Percentiles rank a stretch among this genome's conserved stretches.
These are phyloP conservation scores for Echeneis naucrates DNA, from an alignment of 2,797 vertebrate genomes.

Conservation along the genomic window DNA sequence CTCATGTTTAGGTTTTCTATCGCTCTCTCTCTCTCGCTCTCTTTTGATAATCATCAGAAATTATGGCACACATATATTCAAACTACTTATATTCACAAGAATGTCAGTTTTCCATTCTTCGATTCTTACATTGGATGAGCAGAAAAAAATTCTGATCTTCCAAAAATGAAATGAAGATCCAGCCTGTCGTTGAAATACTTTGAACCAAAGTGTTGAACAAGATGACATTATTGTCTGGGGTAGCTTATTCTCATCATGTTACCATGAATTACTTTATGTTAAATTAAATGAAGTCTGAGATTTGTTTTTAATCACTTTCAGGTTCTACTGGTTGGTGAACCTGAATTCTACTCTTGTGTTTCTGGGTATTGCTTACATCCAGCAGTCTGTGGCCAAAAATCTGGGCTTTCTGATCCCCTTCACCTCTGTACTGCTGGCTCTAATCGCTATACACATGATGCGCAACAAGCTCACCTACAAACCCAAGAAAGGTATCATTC, in stretches of 20 bases:
- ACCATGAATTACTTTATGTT: neutral
- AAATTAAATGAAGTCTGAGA: neutral
- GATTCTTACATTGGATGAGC: too few species aligned
- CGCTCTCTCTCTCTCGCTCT: too few species aligned
- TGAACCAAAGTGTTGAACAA: neutral
- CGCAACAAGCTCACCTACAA: constrained; percentile 89
- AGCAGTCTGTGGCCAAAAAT: constrained; percentile 89
- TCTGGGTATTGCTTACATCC: constrained; percentile 93
- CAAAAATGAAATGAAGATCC: neutral
- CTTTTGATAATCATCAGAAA: neutral
- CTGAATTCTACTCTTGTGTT: constrained; percentile 91
- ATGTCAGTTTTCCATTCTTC: too few species aligned
- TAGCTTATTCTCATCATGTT: neutral
- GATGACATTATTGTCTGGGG: neutral
- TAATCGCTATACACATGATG: constrained; percentile 91
- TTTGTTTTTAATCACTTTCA: constrained; percentile 58
- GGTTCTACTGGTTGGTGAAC: constrained; percentile 94
- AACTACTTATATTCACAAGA: neutral
- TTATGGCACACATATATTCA: neutral
- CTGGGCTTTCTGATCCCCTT: constrained; percentile 92
- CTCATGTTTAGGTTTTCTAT: too few species aligned
- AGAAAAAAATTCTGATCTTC: too few species aligned
- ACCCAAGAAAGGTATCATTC: constrained; percentile 88
- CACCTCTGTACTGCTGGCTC: constrained; percentile 88
- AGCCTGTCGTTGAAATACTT: neutral